These are phyloP conservation scores for Thumatha senex DNA, from an alignment of 2,888 invertebrate genomes.

Conservation along the genomic window DNA sequence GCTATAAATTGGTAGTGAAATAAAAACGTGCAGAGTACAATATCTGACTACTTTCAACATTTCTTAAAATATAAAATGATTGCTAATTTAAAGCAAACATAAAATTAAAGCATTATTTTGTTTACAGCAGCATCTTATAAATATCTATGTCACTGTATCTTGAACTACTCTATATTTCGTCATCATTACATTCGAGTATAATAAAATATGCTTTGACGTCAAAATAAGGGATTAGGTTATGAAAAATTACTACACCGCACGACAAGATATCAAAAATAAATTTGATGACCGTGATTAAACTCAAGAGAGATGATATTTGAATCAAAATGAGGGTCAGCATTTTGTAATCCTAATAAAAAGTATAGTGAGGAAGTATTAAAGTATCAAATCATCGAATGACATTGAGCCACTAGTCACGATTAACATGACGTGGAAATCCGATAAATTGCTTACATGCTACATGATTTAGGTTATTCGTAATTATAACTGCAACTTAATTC, in stretches of 20 bases:
- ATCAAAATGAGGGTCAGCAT: not conserved
- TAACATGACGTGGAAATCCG: not conserved
- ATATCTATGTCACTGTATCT: too few species aligned
- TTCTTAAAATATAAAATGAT: too few species aligned
- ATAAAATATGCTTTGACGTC: conserved; percentile 5
- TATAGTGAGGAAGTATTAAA: not conserved
- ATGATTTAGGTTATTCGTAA: conserved; percentile 1
- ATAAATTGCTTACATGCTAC: not conserved
- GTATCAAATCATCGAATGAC: not conserved
- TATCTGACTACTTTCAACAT: too few species aligned
- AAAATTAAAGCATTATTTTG: too few species aligned
- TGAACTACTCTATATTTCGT: too few species aligned
- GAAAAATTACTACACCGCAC: conserved; percentile 1
- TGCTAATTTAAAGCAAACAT: too few species aligned
- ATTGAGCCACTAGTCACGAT: conserved; percentile 5
- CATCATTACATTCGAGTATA: conserved; percentile 2
- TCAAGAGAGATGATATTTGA: not conserved
- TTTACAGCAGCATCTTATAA: too few species aligned
- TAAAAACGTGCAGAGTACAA: too few species aligned
- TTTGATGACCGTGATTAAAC: too few species aligned
- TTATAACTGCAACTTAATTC: not conserved
- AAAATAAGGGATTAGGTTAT: conserved; percentile 11
- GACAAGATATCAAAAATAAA: not conserved
- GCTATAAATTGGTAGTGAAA: too few species aligned
- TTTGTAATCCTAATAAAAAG: not conserved